Conservation (phyloP, 1,140 invertebrate species). For the Diorhabda carinulata region DNA sequence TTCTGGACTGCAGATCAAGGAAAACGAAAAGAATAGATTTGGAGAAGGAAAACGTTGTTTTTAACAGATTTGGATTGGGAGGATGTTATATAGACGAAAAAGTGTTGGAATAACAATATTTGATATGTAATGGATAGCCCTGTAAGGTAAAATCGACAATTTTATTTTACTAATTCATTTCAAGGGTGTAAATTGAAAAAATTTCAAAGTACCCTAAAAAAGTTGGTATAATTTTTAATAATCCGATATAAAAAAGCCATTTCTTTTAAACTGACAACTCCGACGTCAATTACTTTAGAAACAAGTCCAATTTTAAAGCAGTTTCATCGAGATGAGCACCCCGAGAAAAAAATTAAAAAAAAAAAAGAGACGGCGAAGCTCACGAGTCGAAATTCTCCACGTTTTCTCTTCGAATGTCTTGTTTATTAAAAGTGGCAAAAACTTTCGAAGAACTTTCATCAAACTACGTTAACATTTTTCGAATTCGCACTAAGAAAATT, state of each 20-base stretch:
- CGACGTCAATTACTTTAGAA: neutral
- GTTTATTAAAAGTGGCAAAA: constrained; percentile 15
- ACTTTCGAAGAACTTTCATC: constrained; percentile 5
- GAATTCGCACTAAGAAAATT: constrained; percentile 15
- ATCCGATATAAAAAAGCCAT: neutral
- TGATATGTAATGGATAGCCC: too few species aligned
- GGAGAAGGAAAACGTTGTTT: too few species aligned
- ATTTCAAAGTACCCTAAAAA: neutral
- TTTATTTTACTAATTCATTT: too few species aligned
- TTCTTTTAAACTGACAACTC: neutral
- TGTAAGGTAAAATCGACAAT: too few species aligned
- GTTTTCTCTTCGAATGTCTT: constrained; percentile 9
- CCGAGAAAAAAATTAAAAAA: constrained; percentile 8
- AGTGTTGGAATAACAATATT: too few species aligned
- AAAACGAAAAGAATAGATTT: neutral
- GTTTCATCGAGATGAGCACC: constrained; percentile 6
- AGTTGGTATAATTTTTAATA: neutral
- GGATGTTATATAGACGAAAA: too few species aligned
- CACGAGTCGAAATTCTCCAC: constrained; percentile 1
- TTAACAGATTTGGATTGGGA: too few species aligned
- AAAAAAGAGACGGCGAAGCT: constrained; percentile 3
- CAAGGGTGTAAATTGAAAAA: neutral
- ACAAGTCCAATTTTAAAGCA: constrained; percentile 10
- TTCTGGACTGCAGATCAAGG: neutral
- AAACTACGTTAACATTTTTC: constrained; percentile 14